A percentile compares a stretch with the other conserved stretches of the same genome.
Conservation (phyloP, 2,888 invertebrate genomes). For the Biston betularia region DNA sequence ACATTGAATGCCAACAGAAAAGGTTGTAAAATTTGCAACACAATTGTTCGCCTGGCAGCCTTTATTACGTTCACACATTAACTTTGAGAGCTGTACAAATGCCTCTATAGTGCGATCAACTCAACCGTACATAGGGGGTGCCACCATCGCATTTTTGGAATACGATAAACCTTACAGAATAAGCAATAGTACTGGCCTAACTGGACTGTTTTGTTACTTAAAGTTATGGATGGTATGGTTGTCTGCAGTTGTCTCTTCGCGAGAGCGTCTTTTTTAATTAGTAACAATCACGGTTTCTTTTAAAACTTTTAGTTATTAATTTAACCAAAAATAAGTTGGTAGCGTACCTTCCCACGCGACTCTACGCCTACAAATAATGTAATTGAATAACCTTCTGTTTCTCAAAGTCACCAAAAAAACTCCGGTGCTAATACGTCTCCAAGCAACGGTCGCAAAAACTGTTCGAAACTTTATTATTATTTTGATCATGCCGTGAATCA, state of each 20-base stretch:
- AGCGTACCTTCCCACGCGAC: slow-evolving; percentile 53
- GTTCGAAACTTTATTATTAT: slow-evolving; percentile 82
- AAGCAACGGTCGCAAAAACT: slow-evolving; percentile 82
- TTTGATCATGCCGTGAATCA: slow-evolving; percentile 83
- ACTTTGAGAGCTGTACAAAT: slow-evolving; percentile 45
- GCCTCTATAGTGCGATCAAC: slow-evolving; percentile 39
- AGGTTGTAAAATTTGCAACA: slow-evolving; percentile 52
- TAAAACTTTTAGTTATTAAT: background rate
- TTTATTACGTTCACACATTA: slow-evolving; percentile 54
- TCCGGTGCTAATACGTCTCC: slow-evolving; percentile 62
- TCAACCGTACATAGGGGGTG: background rate
- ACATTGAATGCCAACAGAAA: slow-evolving; percentile 55
- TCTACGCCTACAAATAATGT: slow-evolving; percentile 61
- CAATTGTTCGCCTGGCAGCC: slow-evolving; percentile 54
- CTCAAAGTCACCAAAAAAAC: slow-evolving; percentile 66
- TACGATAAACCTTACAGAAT: background rate
- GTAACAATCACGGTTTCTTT: background rate
- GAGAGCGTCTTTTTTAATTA: no score
- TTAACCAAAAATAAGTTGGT: background rate
- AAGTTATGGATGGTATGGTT: no score
- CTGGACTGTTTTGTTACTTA: no score
- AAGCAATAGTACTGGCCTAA: no score
- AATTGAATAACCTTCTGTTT: slow-evolving; percentile 73
- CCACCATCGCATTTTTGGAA: background rate
- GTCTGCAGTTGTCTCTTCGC: no score